Evolutionary conservation across 2,888 invertebrate genomes (phyloP).

Genomic region (Stegana nigrithorax): DNA sequence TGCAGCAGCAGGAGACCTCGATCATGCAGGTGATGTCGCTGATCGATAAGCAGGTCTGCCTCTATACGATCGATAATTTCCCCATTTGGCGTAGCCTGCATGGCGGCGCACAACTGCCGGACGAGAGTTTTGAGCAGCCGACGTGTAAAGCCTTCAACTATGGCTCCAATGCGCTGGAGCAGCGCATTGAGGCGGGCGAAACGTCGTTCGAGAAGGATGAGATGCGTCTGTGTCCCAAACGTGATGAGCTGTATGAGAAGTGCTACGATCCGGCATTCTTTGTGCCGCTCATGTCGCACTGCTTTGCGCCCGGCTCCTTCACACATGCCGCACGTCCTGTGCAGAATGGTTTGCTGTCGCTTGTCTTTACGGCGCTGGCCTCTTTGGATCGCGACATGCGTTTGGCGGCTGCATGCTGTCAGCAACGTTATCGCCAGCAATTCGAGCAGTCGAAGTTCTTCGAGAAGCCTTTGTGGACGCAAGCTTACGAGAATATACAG

Average conservation of each 20-base stretch:
- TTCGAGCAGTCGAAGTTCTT: conserved; percentile 75
- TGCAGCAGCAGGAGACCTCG: conserved; percentile 78
- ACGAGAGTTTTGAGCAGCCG: conserved; percentile 52
- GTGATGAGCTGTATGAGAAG: conserved; percentile 59
- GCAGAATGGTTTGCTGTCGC: conserved; percentile 77
- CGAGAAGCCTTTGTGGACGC: conserved; percentile 66
- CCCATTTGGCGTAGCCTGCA: conserved; percentile 74
- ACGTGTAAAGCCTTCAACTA: conserved; percentile 37
- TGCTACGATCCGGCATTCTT: conserved; percentile 88
- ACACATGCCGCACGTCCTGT: conserved; percentile 79
- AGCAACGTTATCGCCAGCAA: conserved; percentile 80
- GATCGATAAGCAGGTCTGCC: conserved; percentile 75
- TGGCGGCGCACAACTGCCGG: conserved; percentile 60
- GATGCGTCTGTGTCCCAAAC: conserved; percentile 62
- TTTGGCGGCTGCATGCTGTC: conserved; percentile 78
- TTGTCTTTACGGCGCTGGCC: conserved; percentile 78
- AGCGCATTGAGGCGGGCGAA: conserved; percentile 52
- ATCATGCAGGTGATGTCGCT: conserved; percentile 79
- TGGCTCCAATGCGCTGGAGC: conserved; percentile 59
- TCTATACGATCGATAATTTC: conserved; percentile 77
- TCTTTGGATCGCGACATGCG: conserved; percentile 77
- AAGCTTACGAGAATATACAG: conserved; percentile 67
- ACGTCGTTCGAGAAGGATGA: conserved; percentile 41
- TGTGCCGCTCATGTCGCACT: conserved; percentile 80
- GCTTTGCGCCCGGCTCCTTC: conserved; percentile 80